Evolutionary conservation across 1,140 invertebrate genomes (phyloP).

Genomic region (Panagrolaimus sp.): DNA sequence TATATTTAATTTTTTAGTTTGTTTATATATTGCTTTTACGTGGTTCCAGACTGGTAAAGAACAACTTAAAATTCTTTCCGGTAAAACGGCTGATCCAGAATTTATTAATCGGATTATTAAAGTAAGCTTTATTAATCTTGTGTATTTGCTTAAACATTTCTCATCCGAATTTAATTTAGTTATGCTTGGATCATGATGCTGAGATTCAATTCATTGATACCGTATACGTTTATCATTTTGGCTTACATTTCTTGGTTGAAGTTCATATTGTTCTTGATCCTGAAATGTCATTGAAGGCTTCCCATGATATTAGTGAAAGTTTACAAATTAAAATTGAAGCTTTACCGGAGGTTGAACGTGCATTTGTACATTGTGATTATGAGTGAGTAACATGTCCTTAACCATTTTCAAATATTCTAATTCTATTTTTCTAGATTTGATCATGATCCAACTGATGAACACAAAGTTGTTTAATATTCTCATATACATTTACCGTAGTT

Average conservation of each 20-base stretch:
- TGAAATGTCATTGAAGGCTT: conserved; percentile 60
- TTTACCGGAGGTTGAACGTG: conserved; percentile 62
- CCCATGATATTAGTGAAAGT: conserved; percentile 62
- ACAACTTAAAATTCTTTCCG: conserved; percentile 48
- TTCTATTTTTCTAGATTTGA: neutral
- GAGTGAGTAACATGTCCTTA: no score
- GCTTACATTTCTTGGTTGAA: conserved; percentile 52
- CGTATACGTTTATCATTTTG: conserved; percentile 63
- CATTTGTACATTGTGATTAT: conserved; percentile 64
- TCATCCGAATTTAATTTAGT: conserved; percentile 27
- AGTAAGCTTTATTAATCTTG: conserved; percentile 19
- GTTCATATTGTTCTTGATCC: conserved; percentile 56
- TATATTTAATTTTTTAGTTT: neutral
- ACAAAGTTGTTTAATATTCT: neutral
- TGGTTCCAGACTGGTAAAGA: conserved; percentile 53
- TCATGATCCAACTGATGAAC: neutral
- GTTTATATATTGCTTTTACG: conserved; percentile 37
- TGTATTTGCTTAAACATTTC: neutral
- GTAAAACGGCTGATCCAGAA: conserved; percentile 52
- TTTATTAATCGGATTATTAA: conserved; percentile 59
- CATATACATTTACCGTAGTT: neutral
- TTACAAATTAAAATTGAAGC: conserved; percentile 62
- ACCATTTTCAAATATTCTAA: no score
- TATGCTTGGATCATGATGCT: conserved; percentile 60
- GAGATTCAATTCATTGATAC: conserved; percentile 62